Percentiles rank a stretch among this genome's conserved stretches.
Conservation (phyloP, 2,888 invertebrate genomes). For the Caenorhabditis drosophilae region DNA sequence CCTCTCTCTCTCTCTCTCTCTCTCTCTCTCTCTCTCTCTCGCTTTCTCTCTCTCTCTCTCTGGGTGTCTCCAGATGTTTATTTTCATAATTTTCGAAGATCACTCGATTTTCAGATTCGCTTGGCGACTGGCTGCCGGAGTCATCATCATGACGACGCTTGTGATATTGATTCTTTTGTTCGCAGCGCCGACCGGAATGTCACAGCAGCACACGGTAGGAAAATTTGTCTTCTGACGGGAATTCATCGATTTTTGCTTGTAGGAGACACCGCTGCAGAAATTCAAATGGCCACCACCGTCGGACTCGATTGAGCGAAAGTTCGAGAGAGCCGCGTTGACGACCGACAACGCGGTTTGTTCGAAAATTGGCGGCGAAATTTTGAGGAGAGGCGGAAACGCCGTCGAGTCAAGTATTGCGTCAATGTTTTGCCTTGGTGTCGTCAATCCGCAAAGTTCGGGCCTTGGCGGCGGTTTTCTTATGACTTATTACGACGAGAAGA, state of each 20-base stretch:
- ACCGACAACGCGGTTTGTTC: conserved; percentile 69
- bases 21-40: no score
- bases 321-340: conserved; percentile 61
- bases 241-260: neutral
- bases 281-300: conserved; percentile 62
- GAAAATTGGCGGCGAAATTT: conserved; percentile 71
- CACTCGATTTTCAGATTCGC: conserved; percentile 14
- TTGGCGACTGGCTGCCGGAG: conserved; percentile 15
- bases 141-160: conserved; percentile 13
- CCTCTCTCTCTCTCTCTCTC: no score
- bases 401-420: conserved; percentile 87
- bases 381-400: conserved; percentile 76
- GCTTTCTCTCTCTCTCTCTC: neutral
- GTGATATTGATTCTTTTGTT: conserved; percentile 15
- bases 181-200: conserved; percentile 1
- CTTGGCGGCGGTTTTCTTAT: conserved; percentile 88
- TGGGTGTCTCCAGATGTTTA: neutral
- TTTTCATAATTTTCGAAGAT: neutral
- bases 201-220: neutral
- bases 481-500: conserved; percentile 77
- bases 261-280: conserved; percentile 5
- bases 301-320: conserved; percentile 51
- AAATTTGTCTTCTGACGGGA: neutral
- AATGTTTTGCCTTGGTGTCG: conserved; percentile 83
- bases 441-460: conserved; percentile 85